Percentiles rank a stretch among this genome's conserved stretches.
Evolutionary conservation across 1,140 invertebrate species (phyloP).

Genomic region (Ceratosolen solmsi): DNA sequence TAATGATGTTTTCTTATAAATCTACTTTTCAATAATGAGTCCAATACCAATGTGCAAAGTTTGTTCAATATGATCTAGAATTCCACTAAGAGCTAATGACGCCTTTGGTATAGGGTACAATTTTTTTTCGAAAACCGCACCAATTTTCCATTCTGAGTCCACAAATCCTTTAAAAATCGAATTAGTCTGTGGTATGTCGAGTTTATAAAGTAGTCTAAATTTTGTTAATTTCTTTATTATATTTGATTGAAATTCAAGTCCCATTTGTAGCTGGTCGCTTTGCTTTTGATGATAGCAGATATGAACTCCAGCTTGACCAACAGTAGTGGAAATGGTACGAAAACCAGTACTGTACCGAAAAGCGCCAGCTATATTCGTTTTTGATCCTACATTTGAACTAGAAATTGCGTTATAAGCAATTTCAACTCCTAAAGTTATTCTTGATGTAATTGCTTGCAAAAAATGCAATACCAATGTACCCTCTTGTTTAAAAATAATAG

Average conservation of each 20-base stretch:
- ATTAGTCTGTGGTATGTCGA: constrained; percentile 83
- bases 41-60: constrained; percentile 77
- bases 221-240: constrained; percentile 78
- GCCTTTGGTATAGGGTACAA: constrained; percentile 80
- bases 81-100: constrained; percentile 80
- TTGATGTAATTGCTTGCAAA: constrained; percentile 79
- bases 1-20: constrained; percentile 1
- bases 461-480: constrained; percentile 82
- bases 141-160: constrained; percentile 83
- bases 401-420: constrained; percentile 80
- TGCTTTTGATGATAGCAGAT: constrained; percentile 82
- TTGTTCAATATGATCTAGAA: constrained; percentile 81
- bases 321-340: constrained; percentile 79
- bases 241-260: constrained; percentile 77
- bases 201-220: constrained; percentile 83
- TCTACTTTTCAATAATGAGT: constrained; percentile 74
- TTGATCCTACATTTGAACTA: constrained; percentile 78
- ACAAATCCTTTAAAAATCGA: constrained; percentile 80
- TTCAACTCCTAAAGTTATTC: constrained; percentile 82
- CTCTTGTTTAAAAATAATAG: constrained; percentile 77
- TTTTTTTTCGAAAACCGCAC: constrained; percentile 83
- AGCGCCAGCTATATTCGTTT: constrained; percentile 79
- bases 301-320: constrained; percentile 79
- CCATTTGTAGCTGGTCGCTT: constrained; percentile 80
- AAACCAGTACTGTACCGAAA: constrained; percentile 79